A percentile compares a stretch with the other conserved stretches of the same genome.
Conservation (phyloP, 2,888 invertebrate genomes). For the Formica aserva region DNA sequence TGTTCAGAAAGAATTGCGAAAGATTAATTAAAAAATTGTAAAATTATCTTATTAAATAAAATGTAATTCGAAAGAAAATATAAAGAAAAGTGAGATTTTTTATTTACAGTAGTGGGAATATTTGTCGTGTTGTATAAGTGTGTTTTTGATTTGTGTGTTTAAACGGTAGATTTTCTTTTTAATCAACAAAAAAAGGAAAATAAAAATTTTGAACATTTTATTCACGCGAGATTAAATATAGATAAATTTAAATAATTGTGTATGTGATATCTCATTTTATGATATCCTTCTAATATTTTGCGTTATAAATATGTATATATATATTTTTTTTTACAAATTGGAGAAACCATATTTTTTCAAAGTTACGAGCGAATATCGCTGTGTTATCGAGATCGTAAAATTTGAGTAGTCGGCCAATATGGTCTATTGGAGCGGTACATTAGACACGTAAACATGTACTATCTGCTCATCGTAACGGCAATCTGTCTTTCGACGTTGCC, state of each 20-base stretch:
- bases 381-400: conserved; percentile 61
- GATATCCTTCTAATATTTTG: not conserved
- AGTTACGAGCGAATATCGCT: not conserved
- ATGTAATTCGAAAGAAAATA: not conserved
- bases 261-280: not conserved
- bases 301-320: not conserved
- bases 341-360: not conserved
- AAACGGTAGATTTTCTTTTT: not conserved
- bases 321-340: not conserved
- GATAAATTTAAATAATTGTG: not conserved
- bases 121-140: not conserved
- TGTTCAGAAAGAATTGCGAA: not conserved
- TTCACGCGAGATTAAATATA: not conserved
- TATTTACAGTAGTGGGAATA: not conserved
- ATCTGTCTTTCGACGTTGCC: conserved; percentile 75
- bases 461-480: conserved; percentile 75
- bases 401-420: conserved; percentile 71
- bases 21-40: not conserved
- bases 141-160: not conserved
- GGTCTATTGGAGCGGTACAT: conserved; percentile 75
- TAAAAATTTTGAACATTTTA: not conserved
- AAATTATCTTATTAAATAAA: not conserved
- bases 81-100: not conserved
- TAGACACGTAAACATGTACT: conserved; percentile 81
- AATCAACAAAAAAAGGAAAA: not conserved